Base-by-base conservation (phyloP, 2,888 invertebrate genomes). In the Pilophorus perplexus region DNA sequence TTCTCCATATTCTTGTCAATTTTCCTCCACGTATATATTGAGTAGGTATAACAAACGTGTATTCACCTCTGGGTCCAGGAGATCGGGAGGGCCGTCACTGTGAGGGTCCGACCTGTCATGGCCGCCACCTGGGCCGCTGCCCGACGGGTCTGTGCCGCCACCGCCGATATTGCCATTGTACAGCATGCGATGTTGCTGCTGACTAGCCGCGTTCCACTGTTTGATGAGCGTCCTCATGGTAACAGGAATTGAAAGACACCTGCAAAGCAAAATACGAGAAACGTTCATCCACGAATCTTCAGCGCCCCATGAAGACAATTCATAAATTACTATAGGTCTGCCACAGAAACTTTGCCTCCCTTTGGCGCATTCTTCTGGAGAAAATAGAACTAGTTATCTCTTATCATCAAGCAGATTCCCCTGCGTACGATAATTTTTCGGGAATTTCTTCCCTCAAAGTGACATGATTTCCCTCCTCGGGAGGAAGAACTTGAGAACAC, bases 211-310 rank as follows among this genome's bases (percentile, higher is more conserved):
- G 73, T 91, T 88, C 91, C 92, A 92, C 64, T 85, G 83, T 75
- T 89, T 87, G n/a, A 95, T 85, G 1, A 96, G 82, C 1, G 92
- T 85, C 69, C 95, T 83, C 79, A 95, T 84, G 4, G 93, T 93
- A 60, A 95, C 84, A 1, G 96, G 95, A 76, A 96, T 91, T n/a
- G 94, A 95, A 74, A 93, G 84, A 73, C 89, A 91, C 75, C 82
- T 81, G 74, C 16, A 48, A 48, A 48, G 12, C 12, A 6, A 33
- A 33, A 33, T n/a, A n/a, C n/a, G n/a, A n/a, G n/a, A n/a, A n/a
- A n/a, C n/a, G n/a, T n/a, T n/a, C n/a, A n/a, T n/a, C n/a, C n/a
- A n/a, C n/a, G n/a, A n/a, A n/a, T n/a, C n/a, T n/a, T n/a, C n/a
- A n/a, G n/a, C n/a, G 1, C n/a, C n/a, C 5, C 46, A 46, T n/a